Evolutionary conservation across 2,113 vertebrate genomes (phyloP).

Genomic region (Pionites leucogaster): DNA sequence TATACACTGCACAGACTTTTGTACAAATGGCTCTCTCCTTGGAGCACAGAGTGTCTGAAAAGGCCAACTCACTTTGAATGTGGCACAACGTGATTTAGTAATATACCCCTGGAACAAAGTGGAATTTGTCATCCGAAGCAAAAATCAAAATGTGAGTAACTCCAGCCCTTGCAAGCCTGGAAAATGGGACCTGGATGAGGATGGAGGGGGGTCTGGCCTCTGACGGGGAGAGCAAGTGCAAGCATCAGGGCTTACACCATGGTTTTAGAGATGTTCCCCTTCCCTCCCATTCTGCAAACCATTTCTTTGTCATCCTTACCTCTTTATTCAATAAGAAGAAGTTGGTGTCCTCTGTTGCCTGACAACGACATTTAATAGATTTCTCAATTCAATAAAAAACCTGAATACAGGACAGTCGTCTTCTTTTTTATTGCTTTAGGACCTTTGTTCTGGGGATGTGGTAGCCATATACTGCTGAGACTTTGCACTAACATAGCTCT

Average conservation of each 20-base stretch:
- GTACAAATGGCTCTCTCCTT: slow-evolving; percentile 2
- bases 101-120: not conserved
- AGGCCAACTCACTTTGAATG: slow-evolving; percentile 8
- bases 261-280: not conserved
- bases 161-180: not conserved
- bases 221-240: not conserved
- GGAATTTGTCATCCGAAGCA: not conserved
- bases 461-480: not conserved
- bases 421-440: not conserved
- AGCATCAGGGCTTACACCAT: not conserved
- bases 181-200: not conserved
- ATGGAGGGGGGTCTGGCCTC: not conserved
- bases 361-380: not conserved
- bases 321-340: not conserved
- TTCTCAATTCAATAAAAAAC: not conserved
- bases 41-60: not conserved
- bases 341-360: not conserved
- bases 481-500: not conserved
- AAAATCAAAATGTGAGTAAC: not conserved
- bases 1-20: not conserved
- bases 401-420: not conserved
- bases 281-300: not conserved
- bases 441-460: not conserved
- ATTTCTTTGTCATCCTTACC: not conserved
- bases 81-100: slow-evolving; percentile 4